Evolutionary conservation across 92 coral and sea anemone species (phyloP).

Genomic region (Zoanthus gigantus): DNA sequence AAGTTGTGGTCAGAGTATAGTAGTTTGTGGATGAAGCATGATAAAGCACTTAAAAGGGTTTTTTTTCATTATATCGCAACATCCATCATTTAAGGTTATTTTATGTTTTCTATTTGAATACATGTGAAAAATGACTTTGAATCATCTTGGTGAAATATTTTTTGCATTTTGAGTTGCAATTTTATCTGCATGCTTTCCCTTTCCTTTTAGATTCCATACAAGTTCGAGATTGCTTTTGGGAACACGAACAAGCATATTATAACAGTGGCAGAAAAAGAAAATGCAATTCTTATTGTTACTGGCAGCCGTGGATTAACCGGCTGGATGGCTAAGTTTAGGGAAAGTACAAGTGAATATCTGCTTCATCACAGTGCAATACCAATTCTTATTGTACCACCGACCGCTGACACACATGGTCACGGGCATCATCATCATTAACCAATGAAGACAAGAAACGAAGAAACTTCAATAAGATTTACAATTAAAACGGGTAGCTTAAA

Average conservation of each 20-base stretch:
- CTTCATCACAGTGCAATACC: slow-evolving; percentile 27
- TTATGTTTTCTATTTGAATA: too few relatives aligned
- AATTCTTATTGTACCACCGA: slow-evolving; percentile 24
- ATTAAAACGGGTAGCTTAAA: too few relatives aligned
- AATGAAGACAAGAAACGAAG: not conserved
- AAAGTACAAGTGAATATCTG: slow-evolving; percentile 22
- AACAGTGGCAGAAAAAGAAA: slow-evolving; percentile 34
- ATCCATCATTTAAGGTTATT: too few relatives aligned
- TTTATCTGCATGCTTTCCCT: not conserved
- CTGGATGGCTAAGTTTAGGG: not conserved
- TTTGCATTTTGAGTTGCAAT: not conserved
- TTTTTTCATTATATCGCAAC: too few relatives aligned
- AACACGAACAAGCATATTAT: slow-evolving; percentile 23
- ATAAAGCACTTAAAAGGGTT: too few relatives aligned
- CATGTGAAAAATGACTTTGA: not conserved
- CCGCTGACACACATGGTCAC: slow-evolving; percentile 9
- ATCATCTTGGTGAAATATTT: not conserved
- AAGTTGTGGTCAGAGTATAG: too few relatives aligned
- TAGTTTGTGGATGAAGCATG: too few relatives aligned
- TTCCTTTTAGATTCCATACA: not conserved
- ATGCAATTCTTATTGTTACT: slow-evolving; percentile 23
- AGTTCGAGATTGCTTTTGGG: slow-evolving; percentile 21
- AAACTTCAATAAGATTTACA: too few relatives aligned
- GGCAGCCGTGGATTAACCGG: slow-evolving; percentile 22
- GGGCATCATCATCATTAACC: slow-evolving; percentile 15